Percentiles rank a stretch among this genome's conserved stretches.
Evolutionary conservation across 92 coral and sea anemone species (phyloP).

Genomic region (Hydrozoanthus gracilis): DNA sequence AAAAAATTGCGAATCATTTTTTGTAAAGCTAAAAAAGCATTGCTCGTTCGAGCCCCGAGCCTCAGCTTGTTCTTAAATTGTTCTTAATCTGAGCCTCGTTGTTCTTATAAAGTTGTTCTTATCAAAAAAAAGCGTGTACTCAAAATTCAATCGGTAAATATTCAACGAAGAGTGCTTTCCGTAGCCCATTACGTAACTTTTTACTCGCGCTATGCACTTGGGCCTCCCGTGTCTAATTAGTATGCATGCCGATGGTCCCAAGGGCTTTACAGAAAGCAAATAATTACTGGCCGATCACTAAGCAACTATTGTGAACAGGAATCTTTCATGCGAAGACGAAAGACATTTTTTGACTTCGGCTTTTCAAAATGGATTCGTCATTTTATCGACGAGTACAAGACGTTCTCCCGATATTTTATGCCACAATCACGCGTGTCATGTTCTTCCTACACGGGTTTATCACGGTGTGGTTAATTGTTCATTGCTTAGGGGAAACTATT

Average conservation of each 20-base stretch:
- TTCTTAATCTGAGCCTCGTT: no score
- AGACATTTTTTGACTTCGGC: not conserved
- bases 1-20: no score
- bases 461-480: slow-evolving; percentile 85
- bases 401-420: slow-evolving; percentile 85
- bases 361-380: slow-evolving; percentile 21
- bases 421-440: slow-evolving; percentile 86
- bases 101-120: no score
- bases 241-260: not conserved
- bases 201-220: not conserved
- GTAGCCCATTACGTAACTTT: not conserved
- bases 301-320: slow-evolving; percentile 28
- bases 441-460: slow-evolving; percentile 90
- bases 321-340: slow-evolving; percentile 1
- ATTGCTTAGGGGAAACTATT: slow-evolving; percentile 58
- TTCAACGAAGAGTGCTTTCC: no score
- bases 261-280: not conserved
- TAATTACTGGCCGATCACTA: slow-evolving; percentile 8
- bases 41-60: no score
- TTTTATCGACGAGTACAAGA: slow-evolving; percentile 54
- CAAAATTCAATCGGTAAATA: no score
- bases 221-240: not conserved
- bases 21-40: no score
- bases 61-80: no score
- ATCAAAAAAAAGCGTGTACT: no score